Conservation (phyloP, 2,888 invertebrate species). For the Synanthedon vespiformis region DNA sequence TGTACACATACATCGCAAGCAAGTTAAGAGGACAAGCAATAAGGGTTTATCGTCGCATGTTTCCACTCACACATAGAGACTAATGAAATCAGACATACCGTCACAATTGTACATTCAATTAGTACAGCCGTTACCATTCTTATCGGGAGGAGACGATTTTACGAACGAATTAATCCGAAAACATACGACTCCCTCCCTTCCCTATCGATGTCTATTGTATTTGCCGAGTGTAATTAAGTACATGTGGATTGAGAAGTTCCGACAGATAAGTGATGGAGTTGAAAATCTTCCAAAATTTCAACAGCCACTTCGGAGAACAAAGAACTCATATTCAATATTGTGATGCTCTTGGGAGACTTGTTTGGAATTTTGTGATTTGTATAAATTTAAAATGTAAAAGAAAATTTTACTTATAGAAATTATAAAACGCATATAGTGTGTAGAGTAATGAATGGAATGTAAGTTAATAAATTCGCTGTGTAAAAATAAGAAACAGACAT, state of each 20-base stretch:
- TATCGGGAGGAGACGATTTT: constrained; percentile 68
- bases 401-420: no score
- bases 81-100: constrained; percentile 66
- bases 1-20: no score
- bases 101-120: constrained; percentile 69
- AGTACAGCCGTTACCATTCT: constrained; percentile 68
- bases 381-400: no score
- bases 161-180: constrained; percentile 71
- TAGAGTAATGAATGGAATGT: no score
- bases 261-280: constrained; percentile 21
- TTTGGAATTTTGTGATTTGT: no score
- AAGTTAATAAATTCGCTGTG: no score
- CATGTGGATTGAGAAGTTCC: constrained; percentile 36
- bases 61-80: constrained; percentile 34
- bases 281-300: constrained; percentile 4
- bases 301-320: not conserved
- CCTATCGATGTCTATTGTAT: constrained; percentile 32
- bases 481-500: no score
- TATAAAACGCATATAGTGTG: no score
- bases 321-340: not conserved
- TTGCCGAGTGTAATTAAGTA: constrained; percentile 63
- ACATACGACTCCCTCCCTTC: constrained; percentile 60
- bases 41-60: no score
- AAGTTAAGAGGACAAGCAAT: no score
- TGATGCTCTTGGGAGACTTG: not conserved